Evolutionary conservation across 92 coral and sea anemone genomes (phyloP).

Genomic region (Phenganax stokvisi): DNA sequence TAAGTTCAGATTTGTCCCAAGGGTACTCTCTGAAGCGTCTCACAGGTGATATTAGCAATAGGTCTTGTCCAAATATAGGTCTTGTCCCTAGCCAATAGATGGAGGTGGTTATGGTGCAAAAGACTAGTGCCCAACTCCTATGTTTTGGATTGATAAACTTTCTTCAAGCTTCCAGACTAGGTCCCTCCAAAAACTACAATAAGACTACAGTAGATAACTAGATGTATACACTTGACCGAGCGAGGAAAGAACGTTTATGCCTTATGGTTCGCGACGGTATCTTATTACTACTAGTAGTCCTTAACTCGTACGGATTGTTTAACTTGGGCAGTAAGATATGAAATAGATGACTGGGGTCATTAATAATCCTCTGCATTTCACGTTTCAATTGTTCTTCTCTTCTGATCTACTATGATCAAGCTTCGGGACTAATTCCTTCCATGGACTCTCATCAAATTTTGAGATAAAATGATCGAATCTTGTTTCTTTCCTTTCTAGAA

Average conservation of each 20-base stretch:
- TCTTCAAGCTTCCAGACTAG: background rate
- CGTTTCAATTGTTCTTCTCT: no score
- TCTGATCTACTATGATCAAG: background rate
- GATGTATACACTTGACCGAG: no score
- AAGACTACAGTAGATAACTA: background rate
- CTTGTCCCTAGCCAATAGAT: background rate
- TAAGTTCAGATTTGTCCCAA: slow-evolving; percentile 93
- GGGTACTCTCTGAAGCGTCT: slow-evolving; percentile 92
- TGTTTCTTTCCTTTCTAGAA: slow-evolving; percentile 46
- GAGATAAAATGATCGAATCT: background rate
- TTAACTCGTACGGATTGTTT: no score
- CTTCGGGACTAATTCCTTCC: background rate
- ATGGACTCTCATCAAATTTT: background rate
- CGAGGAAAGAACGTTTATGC: no score
- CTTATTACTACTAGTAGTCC: no score
- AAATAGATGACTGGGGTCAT: no score
- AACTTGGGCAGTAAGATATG: no score
- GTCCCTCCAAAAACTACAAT: background rate
- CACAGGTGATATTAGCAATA: slow-evolving; percentile 55
- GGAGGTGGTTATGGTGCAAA: background rate
- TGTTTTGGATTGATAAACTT: background rate
- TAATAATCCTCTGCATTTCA: no score
- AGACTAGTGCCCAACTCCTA: background rate
- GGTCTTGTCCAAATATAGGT: background rate
- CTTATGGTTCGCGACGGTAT: no score